Evolutionary conservation across 2,888 invertebrate species (phyloP).

Genomic region (Heliconius aoede): DNA sequence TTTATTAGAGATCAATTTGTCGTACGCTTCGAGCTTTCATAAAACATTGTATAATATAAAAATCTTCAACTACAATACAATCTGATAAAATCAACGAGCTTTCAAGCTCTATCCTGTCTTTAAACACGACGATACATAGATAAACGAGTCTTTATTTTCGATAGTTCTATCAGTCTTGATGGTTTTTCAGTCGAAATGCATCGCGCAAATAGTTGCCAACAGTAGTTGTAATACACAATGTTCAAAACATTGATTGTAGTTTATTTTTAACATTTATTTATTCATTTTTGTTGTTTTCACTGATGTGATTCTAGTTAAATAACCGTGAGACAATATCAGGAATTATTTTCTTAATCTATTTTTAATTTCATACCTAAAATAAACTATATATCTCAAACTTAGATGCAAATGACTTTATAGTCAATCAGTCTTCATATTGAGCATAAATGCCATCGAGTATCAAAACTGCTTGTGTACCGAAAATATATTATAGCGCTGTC

Average conservation of each 20-base stretch:
- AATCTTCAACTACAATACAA: constrained; percentile 57
- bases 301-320: background rate
- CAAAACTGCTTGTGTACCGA: constrained; percentile 38
- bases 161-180: constrained; percentile 46
- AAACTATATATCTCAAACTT: background rate
- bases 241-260: no score
- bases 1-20: constrained; percentile 73
- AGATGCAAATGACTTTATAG: constrained; percentile 44
- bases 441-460: constrained; percentile 35
- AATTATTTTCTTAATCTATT: background rate
- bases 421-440: constrained; percentile 46
- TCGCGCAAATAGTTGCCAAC: background rate
- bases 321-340: background rate
- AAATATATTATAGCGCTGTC: constrained; percentile 2
- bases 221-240: no score
- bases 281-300: no score
- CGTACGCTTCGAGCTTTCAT: constrained; percentile 76
- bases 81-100: constrained; percentile 62
- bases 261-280: no score
- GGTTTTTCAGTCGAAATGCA: constrained; percentile 43
- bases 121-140: constrained; percentile 24
- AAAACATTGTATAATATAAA: constrained; percentile 63
- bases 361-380: no score
- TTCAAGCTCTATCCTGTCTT: constrained; percentile 32
- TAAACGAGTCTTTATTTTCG: constrained; percentile 25